Evolutionary conservation across 2,888 invertebrate genomes (phyloP).

Genomic region (Caenorhabditis drosophilae): DNA sequence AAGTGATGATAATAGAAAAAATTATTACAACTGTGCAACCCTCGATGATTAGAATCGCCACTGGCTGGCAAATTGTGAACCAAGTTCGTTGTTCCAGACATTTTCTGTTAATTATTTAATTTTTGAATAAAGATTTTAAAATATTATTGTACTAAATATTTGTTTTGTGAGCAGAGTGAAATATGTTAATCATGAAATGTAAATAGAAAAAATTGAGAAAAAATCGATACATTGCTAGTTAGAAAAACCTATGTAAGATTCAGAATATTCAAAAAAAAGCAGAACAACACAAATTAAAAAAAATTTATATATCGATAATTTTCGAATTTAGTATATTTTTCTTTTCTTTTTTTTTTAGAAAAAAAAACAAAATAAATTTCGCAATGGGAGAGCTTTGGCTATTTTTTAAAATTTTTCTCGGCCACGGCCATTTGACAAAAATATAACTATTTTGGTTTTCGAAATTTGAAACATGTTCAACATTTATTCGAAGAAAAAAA

Average conservation of each 20-base stretch:
- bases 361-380: not conserved
- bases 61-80: conserved; percentile 32
- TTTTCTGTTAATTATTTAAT: not conserved
- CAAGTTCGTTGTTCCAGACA: conserved; percentile 33
- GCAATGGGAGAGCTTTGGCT: not conserved
- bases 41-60: conserved; percentile 31
- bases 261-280: not conserved
- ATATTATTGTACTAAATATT: too few species aligned
- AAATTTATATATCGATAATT: too few species aligned
- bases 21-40: conserved; percentile 32
- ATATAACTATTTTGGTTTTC: too few species aligned
- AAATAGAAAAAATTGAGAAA: not conserved
- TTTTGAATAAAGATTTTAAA: too few species aligned
- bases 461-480: too few species aligned
- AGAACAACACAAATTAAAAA: too few species aligned
- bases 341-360: too few species aligned
- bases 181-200: not conserved
- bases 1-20: not conserved
- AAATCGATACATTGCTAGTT: not conserved
- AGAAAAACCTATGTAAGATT: not conserved
- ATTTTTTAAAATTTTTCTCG: not conserved
- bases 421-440: not conserved
- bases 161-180: too few species aligned
- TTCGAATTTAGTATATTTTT: too few species aligned
- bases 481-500: too few species aligned